Percentiles rank a stretch among this genome's conserved stretches.
Conservation (phyloP, 2,888 invertebrate genomes). For the Dione vanillae region DNA sequence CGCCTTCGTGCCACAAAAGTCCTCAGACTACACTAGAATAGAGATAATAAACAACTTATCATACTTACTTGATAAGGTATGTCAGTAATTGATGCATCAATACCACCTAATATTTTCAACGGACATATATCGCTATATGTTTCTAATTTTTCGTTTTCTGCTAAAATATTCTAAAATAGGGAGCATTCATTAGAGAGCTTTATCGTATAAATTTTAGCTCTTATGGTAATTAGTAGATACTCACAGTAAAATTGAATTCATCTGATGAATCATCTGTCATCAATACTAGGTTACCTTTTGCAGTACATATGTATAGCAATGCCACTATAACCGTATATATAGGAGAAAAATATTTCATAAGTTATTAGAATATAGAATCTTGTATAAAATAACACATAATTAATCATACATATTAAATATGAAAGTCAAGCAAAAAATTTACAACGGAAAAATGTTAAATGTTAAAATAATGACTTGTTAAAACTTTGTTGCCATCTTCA, state of each 20-base stretch:
- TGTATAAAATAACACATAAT: neutral
- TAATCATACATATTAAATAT: neutral
- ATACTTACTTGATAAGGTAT: constrained; percentile 50
- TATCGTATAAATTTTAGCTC: neutral
- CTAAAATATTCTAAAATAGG: constrained; percentile 46
- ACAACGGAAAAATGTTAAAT: neutral
- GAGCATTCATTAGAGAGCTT: neutral
- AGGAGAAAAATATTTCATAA: constrained; percentile 21
- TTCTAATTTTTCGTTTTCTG: constrained; percentile 45
- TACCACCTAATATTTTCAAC: constrained; percentile 50
- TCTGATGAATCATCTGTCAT: constrained; percentile 15
- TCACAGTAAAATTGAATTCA: constrained; percentile 35
- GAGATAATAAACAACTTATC: no score
- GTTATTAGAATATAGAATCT: neutral
- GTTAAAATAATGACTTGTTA: neutral
- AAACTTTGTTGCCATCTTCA: neutral
- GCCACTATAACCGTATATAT: constrained; percentile 6
- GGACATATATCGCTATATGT: constrained; percentile 45
- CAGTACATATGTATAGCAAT: neutral
- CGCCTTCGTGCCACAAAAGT: no score
- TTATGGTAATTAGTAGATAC: neutral
- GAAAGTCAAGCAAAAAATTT: neutral
- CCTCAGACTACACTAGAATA: no score
- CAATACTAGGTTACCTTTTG: constrained; percentile 13
- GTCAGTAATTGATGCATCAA: constrained; percentile 39